Evolutionary conservation across 2,888 invertebrate species (phyloP), one percentile per base, ranked within the genome.

Genomic region (Doris montereyensis): DNA sequence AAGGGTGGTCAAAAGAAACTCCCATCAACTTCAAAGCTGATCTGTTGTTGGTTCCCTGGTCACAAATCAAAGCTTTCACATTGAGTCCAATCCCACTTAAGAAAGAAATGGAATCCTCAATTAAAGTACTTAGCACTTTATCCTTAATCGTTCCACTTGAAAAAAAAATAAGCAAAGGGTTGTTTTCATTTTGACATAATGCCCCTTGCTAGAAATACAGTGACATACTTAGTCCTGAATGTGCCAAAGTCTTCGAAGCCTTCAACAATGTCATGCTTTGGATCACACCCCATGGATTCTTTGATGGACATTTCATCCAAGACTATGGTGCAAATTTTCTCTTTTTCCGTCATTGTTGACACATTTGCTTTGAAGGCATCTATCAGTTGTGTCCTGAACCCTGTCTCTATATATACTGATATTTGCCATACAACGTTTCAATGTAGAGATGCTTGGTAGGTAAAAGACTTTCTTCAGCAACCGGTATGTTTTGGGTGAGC

Each of bases 291-390:
- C 58, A 74, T 17, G 4, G 28, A 8, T n/a, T 58, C 60, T 57
- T 74, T 74, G 3, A 74, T 3, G 13, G 74, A 21, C 74, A 74
- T 67, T 28, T 67, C 67, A 67, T 74, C 74, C n/a, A 74, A 60
- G 4, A 74, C 34, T 17, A 74, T 13, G 21, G 60, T 28, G 60
- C 74, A 74, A 30, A 74, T 2, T 21, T 74, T 71, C n/a, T 35
- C 35, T 71, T n/a, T n/a, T 74, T 58, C 28, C 32, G 26, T 3
- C 60, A 74, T 41, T 17, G 60, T 26, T 5, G 58, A 2, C 52
- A 60, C 58, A 32, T 60, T 60, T 41, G 24, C n/a, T n/a, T n/a
- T n/a, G n/a, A n/a, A n/a, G n/a, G n/a, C n/a, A n/a, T n/a, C n/a
- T n/a, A n/a, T n/a, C n/a, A n/a, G n/a, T n/a, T n/a, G n/a, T n/a